These are phyloP conservation scores for Anguilla anguilla DNA, from an alignment of 2,797 vertebrate genomes.

Conservation along the genomic window DNA sequence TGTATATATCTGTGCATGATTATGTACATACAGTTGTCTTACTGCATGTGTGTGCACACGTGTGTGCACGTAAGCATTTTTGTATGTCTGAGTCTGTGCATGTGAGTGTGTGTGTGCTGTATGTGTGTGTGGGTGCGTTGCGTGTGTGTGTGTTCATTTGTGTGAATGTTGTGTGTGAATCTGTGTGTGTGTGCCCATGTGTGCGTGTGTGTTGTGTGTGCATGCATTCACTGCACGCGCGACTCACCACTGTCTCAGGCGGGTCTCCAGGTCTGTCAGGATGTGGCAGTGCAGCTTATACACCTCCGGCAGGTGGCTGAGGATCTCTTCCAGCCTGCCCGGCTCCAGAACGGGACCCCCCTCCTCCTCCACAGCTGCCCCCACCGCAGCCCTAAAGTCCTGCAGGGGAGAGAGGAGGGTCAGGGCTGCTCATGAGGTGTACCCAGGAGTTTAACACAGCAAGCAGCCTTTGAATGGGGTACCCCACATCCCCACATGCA, in stretches of 20 bases:
- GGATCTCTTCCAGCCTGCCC: slow-evolving; percentile 77
- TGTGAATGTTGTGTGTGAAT: too few relatives aligned
- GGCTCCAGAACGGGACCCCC: slow-evolving; percentile 73
- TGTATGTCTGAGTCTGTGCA: background rate
- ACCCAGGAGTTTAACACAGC: background rate
- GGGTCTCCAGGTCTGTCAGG: slow-evolving; percentile 82
- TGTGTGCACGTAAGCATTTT: background rate
- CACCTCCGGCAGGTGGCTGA: slow-evolving; percentile 82
- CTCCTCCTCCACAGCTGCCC: slow-evolving; percentile 68
- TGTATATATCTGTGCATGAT: background rate
- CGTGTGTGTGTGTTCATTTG: too few relatives aligned
- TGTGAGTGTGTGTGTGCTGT: background rate
- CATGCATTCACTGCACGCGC: background rate
- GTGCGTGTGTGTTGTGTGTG: background rate
- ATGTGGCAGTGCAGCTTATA: slow-evolving; percentile 84
- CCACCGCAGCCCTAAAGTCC: slow-evolving; percentile 82
- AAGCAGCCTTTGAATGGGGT: slow-evolving; percentile 42
- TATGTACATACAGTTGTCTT: background rate
- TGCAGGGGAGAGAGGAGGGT: slow-evolving; percentile 56
- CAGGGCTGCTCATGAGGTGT: slow-evolving; percentile 47
- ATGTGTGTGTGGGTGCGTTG: background rate
- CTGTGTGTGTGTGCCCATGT: too few relatives aligned
- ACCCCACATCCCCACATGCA: slow-evolving; percentile 17
- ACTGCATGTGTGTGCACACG: background rate
- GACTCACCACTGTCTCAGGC: slow-evolving; percentile 83